These are phyloP conservation scores for Poeciliopsis turneri DNA, from an alignment of 2,797 vertebrate genomes.

Conservation along the genomic window DNA sequence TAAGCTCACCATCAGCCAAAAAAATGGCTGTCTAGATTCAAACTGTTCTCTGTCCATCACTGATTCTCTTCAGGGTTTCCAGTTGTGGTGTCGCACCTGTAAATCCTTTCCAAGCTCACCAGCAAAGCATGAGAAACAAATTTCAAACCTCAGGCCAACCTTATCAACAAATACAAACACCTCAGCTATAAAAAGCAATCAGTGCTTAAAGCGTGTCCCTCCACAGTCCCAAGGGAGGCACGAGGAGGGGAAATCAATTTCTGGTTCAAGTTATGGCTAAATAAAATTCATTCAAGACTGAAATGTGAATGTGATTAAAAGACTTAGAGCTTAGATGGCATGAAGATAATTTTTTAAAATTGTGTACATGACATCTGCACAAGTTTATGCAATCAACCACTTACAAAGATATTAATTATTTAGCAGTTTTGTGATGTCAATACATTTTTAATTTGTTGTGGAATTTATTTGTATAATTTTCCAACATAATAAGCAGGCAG, in stretches of 20 bases:
- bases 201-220: slow-evolving; percentile 31
- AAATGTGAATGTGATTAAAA: slow-evolving; percentile 19
- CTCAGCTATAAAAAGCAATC: slow-evolving; percentile 61
- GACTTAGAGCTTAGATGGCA: too few relatives aligned
- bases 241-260: slow-evolving; percentile 20
- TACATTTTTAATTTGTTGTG: neutral
- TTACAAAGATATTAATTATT: neutral
- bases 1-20: slow-evolving; percentile 21
- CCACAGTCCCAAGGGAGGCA: slow-evolving; percentile 10
- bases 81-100: neutral
- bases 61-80: slow-evolving; percentile 13
- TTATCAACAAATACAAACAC: slow-evolving; percentile 40
- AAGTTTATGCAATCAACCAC: too few relatives aligned
- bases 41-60: slow-evolving; percentile 6
- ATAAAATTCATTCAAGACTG: slow-evolving; percentile 15
- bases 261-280: slow-evolving; percentile 29
- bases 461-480: neutral
- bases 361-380: neutral
- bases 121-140: neutral
- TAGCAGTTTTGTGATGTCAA: neutral
- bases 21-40: slow-evolving; percentile 21
- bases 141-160: slow-evolving; percentile 20
- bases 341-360: neutral
- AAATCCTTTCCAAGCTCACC: slow-evolving; percentile 12
- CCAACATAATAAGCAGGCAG: neutral